Percentiles rank a stretch among this genome's conserved stretches.
These are phyloP conservation scores for Ctenopoma multispine DNA, from an alignment of 2,797 vertebrate species.

Conservation along the genomic window DNA sequence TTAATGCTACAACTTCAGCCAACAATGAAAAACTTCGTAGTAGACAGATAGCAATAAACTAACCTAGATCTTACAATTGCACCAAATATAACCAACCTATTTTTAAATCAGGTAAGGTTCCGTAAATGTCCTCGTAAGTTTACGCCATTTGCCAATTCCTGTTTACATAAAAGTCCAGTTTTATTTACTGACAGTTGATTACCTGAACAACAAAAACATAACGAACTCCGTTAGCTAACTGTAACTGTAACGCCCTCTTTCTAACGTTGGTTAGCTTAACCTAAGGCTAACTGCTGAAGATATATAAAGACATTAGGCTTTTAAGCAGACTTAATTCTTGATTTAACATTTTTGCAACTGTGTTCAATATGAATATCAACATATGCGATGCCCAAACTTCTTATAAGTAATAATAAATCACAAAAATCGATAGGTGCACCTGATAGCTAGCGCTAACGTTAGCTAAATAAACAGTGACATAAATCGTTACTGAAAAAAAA, in stretches of 20 bases:
- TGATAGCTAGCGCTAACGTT: background rate
- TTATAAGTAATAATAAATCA: background rate
- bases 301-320: background rate
- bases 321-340: background rate
- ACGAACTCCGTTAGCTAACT: background rate
- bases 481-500: no score
- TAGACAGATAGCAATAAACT: no score
- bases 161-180: background rate
- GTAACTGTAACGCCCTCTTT: no score
- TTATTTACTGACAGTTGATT: background rate
- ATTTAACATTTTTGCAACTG: background rate
- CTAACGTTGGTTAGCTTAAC: no score
- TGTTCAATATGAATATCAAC: background rate
- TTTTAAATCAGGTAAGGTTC: no score
- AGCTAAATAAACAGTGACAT: no score
- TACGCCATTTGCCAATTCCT: background rate
- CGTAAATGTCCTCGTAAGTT: no score
- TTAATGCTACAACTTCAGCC: no score
- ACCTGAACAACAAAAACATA: background rate
- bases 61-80: no score
- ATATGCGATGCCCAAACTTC: background rate
- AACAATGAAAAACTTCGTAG: no score
- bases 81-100: no score
- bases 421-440: background rate
- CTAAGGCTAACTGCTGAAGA: no score